Evolutionary conservation across 2,797 vertebrate species (phyloP).

Genomic region (Crocodylus rhombifer): DNA sequence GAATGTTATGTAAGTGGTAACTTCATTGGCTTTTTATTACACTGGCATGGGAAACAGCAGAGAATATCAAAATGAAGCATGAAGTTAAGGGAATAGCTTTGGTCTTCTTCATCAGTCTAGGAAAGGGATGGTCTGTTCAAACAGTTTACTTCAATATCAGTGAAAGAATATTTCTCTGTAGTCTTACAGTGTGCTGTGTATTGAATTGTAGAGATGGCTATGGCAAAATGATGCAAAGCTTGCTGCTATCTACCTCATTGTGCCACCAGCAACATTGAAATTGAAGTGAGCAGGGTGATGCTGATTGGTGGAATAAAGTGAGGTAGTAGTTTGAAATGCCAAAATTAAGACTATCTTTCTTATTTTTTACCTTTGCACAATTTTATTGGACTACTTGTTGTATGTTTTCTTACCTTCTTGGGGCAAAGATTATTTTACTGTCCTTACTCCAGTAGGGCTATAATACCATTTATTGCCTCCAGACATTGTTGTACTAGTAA

Average conservation of each 20-base stretch:
- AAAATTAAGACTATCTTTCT: background rate
- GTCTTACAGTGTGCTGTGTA: background rate
- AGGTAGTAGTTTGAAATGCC: background rate
- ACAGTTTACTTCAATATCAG: background rate
- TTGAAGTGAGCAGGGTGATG: too few relatives aligned
- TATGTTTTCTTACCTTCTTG: background rate
- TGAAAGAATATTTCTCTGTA: background rate
- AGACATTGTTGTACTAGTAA: background rate
- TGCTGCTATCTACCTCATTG: background rate
- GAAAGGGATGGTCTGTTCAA: slow-evolving; percentile 25
- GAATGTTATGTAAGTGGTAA: background rate
- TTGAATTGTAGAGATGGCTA: background rate
- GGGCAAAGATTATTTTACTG: background rate
- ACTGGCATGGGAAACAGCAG: slow-evolving; percentile 36
- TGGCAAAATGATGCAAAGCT: background rate
- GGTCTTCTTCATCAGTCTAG: slow-evolving; percentile 9
- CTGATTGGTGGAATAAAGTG: fast-evolving
- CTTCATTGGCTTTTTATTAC: slow-evolving; percentile 10
- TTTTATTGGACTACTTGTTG: fast-evolving
- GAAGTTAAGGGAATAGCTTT: slow-evolving; percentile 40
- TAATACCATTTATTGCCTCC: background rate
- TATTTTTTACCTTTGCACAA: background rate
- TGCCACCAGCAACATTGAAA: too few relatives aligned
- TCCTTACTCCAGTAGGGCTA: background rate
- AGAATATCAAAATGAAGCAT: slow-evolving; percentile 8